phyloP scores from a whole-genome alignment of 2,888 invertebrate species.

The Aricia artaxerxes region DNA sequence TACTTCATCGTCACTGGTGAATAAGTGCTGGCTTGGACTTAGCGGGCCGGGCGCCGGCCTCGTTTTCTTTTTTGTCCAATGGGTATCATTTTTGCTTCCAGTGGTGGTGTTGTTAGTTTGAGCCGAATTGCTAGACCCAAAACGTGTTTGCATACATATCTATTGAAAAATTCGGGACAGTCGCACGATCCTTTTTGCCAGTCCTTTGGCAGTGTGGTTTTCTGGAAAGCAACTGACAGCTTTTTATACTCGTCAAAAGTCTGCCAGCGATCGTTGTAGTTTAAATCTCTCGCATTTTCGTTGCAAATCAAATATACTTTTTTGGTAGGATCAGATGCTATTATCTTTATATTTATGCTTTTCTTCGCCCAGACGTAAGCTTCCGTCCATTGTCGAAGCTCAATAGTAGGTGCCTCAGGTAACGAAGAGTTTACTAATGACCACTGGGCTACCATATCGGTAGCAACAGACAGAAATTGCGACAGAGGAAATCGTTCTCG shows the following conservation, averaged over 20 bases:
- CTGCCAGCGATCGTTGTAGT: too few relatives aligned
- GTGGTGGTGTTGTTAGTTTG: constrained; percentile 12
- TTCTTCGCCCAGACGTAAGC: constrained; percentile 18
- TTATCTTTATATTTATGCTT: constrained; percentile 1
- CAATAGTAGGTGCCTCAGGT: constrained; percentile 15
- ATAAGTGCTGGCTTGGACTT: constrained; percentile 21
- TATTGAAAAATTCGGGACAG: neutral
- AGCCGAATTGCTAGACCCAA: constrained; percentile 23
- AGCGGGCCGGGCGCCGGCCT: constrained; percentile 16
- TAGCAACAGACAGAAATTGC: neutral
- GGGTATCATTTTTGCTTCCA: constrained; percentile 4
- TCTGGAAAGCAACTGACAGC: neutral
- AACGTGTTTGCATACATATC: constrained; percentile 12
- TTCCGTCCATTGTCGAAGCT: constrained; percentile 21
- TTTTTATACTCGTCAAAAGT: constrained; percentile 20
- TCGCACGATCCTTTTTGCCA: constrained; percentile 16
- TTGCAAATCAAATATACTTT: constrained; percentile 17
- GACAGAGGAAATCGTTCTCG: neutral
- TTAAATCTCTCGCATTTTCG: constrained; percentile 4
- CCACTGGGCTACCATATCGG: constrained; percentile 18
- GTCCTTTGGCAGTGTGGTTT: constrained; percentile 13
- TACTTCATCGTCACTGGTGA: neutral
- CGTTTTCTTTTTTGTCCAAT: constrained; percentile 24
- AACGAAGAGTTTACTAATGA: neutral
- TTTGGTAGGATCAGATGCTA: constrained; percentile 11